These are phyloP conservation scores for Lethenteron camtschaticum DNA, from an alignment of 2,113 vertebrate species.

Conservation along the genomic window DNA sequence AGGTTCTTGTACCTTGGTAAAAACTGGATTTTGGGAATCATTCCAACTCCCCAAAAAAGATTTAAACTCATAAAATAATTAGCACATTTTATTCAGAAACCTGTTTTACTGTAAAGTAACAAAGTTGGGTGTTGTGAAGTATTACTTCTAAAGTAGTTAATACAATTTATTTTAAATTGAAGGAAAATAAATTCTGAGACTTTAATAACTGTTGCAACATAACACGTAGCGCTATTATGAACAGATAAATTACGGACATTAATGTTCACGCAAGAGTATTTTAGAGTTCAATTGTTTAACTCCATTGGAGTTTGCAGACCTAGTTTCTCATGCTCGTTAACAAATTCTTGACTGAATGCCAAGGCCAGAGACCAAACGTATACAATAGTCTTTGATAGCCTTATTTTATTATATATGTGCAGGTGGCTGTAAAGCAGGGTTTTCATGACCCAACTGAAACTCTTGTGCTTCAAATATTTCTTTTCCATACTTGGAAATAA, in stretches of 20 bases:
- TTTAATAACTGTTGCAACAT: not conserved
- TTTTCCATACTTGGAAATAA: not conserved
- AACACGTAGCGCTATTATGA: not conserved
- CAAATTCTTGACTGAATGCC: not conserved
- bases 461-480: not conserved
- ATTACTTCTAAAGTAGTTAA: too few species aligned
- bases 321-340: not conserved
- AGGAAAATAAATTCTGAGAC: not conserved
- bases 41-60: too few species aligned
- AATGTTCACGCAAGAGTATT: not conserved
- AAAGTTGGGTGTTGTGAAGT: too few species aligned
- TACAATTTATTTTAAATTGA: not conserved
- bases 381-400: not conserved
- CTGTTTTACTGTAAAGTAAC: too few species aligned
- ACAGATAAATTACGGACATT: not conserved
- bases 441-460: not conserved
- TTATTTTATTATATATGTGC: not conserved
- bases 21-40: too few species aligned
- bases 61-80: too few species aligned
- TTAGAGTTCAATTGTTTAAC: too few species aligned
- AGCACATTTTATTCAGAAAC: too few species aligned
- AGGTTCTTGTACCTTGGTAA: too few species aligned
- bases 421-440: not conserved
- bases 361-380: slow-evolving; percentile 1
- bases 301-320: too few species aligned